Evolutionary conservation across 1,140 invertebrate species (phyloP).

Genomic region (Brachionus manjavacas): DNA sequence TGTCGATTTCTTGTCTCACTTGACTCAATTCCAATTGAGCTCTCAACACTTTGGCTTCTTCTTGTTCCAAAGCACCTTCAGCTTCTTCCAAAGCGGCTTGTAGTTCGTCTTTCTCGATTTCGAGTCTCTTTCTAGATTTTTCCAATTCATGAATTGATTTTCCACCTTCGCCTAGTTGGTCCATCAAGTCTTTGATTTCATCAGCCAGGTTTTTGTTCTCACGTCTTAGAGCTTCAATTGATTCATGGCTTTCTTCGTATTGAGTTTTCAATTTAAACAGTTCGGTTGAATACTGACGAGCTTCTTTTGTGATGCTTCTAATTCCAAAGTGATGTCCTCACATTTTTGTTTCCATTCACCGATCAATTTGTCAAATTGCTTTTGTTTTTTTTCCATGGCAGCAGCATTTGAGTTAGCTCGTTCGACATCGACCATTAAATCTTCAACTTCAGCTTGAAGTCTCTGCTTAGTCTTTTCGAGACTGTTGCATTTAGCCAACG

Average conservation of each 20-base stretch:
- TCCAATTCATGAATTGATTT: conserved; percentile 77
- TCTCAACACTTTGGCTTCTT: conserved; percentile 78
- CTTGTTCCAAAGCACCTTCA: conserved; percentile 93
- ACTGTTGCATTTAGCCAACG: conserved; percentile 90
- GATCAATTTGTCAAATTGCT: conserved; percentile 89
- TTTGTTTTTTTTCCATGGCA: conserved; percentile 97
- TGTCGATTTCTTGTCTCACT: conserved; percentile 68
- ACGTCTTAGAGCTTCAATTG: conserved; percentile 89
- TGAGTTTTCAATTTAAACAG: conserved; percentile 87
- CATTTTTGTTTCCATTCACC: conserved; percentile 99
- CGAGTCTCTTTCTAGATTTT: conserved; percentile 67
- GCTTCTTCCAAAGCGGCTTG: no score
- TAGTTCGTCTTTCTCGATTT: no score
- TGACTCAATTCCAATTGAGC: conserved; percentile 92
- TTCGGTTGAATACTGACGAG: conserved; percentile 96
- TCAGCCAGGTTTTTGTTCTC: conserved; percentile 98
- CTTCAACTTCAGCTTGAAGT: conserved; percentile 92
- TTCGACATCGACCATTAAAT: conserved; percentile 94
- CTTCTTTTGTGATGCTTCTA: no score
- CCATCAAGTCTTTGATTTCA: conserved; percentile 73
- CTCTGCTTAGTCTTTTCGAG: conserved; percentile 96
- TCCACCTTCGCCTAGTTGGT: conserved; percentile 97
- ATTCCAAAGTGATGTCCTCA: no score
- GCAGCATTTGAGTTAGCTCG: conserved; percentile 71
- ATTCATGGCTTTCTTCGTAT: conserved; percentile 91